A percentile compares a stretch with the other conserved stretches of the same genome.
Evolutionary conservation across 1,140 invertebrate species (phyloP).

Genomic region (Apolygus lucorum): DNA sequence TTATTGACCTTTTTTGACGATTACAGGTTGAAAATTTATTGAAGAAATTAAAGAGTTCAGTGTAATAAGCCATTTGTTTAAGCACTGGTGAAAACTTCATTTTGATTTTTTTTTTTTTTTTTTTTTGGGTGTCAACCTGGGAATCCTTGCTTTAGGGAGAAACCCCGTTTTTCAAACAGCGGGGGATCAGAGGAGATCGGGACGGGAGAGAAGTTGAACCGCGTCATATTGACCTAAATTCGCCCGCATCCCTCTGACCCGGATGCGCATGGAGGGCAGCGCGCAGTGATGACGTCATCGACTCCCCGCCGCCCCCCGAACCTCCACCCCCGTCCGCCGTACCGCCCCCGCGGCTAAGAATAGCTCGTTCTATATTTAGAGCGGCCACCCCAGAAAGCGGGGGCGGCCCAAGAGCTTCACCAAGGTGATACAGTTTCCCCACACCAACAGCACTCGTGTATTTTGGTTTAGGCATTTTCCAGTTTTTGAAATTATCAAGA

Average conservation of each 20-base stretch:
- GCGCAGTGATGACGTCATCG: slow-evolving; percentile 10
- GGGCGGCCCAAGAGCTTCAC: slow-evolving; percentile 7
- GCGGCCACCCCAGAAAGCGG: slow-evolving; percentile 11
- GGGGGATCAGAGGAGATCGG: not conserved
- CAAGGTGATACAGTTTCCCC: not conserved
- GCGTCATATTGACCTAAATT: slow-evolving; percentile 12
- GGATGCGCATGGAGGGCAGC: slow-evolving; percentile 4
- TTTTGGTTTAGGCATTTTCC: too few relatives aligned
- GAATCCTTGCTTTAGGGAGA: too few relatives aligned
- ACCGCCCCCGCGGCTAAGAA: slow-evolving; percentile 16
- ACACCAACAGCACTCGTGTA: too few relatives aligned
- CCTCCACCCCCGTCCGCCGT: slow-evolving; percentile 1
- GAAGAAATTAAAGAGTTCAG: too few relatives aligned
- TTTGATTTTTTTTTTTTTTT: not conserved
- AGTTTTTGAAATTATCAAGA: too few relatives aligned
- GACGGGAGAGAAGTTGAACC: not conserved
- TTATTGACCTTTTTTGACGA: too few relatives aligned
- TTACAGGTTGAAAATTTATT: too few relatives aligned
- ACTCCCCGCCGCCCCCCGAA: not conserved
- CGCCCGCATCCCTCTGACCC: not conserved
- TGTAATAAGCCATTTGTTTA: not conserved
- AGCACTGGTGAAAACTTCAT: not conserved
- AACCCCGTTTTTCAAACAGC: not conserved
- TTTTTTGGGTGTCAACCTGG: too few relatives aligned
- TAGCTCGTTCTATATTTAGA: slow-evolving; percentile 24